phyloP scores from a whole-genome alignment of 1,140 invertebrate genomes.

The Tachypleus tridentatus region DNA sequence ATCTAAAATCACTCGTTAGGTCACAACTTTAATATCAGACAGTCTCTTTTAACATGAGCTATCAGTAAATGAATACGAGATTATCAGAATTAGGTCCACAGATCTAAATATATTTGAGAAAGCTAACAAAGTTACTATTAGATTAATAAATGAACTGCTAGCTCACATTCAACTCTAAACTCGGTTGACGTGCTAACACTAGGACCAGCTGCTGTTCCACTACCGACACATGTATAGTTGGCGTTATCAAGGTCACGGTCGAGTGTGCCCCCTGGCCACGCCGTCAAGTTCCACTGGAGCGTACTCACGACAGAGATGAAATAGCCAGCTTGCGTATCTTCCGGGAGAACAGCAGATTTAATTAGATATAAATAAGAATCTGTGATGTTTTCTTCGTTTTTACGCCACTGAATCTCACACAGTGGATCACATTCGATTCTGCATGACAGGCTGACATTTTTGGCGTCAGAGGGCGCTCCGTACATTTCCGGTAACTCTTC shows the following conservation, averaged over 20 bases:
- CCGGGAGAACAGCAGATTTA: conserved; percentile 45
- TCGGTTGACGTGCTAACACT: conserved; percentile 64
- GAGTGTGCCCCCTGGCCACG: conserved; percentile 61
- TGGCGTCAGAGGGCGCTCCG: conserved; percentile 57
- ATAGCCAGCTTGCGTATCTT: conserved; percentile 55
- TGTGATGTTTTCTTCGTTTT: conserved; percentile 42
- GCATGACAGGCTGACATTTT: conserved; percentile 65
- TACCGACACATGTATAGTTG: conserved; percentile 70
- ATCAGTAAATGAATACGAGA: no score
- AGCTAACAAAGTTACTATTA: no score
- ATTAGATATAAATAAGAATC: conserved; percentile 33
- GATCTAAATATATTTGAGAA: no score
- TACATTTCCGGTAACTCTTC: conserved; percentile 63
- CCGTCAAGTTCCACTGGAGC: conserved; percentile 65
- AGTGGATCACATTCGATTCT: conserved; percentile 74
- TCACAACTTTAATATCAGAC: no score
- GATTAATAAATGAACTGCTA: neutral
- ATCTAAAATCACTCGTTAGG: no score
- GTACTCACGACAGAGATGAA: conserved; percentile 75
- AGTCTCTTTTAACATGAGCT: no score
- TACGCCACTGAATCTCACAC: conserved; percentile 70
- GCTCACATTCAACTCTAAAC: conserved; percentile 80
- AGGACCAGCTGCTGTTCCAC: conserved; percentile 51
- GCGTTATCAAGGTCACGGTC: conserved; percentile 60
- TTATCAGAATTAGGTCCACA: no score